A percentile compares a stretch with the other conserved stretches of the same genome.
Evolutionary conservation across 2,797 vertebrate genomes (phyloP).

Genomic region (Typhlichthys eigenmanni): DNA sequence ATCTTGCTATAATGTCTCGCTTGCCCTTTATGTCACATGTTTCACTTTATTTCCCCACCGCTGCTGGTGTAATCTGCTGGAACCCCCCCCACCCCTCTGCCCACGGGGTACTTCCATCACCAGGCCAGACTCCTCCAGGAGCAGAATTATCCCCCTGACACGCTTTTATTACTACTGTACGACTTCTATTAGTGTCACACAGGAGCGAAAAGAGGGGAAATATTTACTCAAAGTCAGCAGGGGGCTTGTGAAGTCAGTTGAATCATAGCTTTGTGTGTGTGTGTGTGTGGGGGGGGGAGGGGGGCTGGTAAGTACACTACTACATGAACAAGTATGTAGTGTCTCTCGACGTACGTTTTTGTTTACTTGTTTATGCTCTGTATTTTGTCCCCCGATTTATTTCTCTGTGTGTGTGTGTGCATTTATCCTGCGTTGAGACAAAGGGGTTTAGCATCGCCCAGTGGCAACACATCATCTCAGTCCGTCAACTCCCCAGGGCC

Average conservation of each 20-base stretch:
- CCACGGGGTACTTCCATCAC: slow-evolving; percentile 52
- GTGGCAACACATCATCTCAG: slow-evolving; percentile 64
- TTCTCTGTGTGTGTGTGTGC: slow-evolving; percentile 6
- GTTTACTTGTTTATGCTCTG: slow-evolving; percentile 16
- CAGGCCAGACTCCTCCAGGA: slow-evolving; percentile 39
- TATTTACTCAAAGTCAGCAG: slow-evolving; percentile 17
- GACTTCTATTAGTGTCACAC: slow-evolving; percentile 25
- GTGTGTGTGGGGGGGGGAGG: not conserved
- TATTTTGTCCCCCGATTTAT: slow-evolving; percentile 13
- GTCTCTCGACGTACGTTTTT: not conserved
- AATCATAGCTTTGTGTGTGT: not conserved
- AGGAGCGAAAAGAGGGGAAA: slow-evolving; percentile 22
- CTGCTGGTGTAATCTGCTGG: slow-evolving; percentile 42
- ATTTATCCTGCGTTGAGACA: slow-evolving; percentile 7
- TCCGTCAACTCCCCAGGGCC: slow-evolving; percentile 55
- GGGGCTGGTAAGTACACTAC: too few species aligned
- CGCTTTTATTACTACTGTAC: not conserved
- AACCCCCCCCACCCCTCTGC: not conserved
- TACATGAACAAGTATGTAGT: slow-evolving; percentile 2
- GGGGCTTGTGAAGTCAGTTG: slow-evolving; percentile 1
- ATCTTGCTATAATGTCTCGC: slow-evolving; percentile 28
- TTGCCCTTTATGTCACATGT: slow-evolving; percentile 39
- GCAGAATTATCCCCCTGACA: slow-evolving; percentile 43
- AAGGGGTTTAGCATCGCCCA: slow-evolving; percentile 45
- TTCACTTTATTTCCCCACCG: slow-evolving; percentile 36